These are phyloP conservation scores for Coleophora deauratella DNA, from an alignment of 2,888 invertebrate genomes.

Conservation along the genomic window DNA sequence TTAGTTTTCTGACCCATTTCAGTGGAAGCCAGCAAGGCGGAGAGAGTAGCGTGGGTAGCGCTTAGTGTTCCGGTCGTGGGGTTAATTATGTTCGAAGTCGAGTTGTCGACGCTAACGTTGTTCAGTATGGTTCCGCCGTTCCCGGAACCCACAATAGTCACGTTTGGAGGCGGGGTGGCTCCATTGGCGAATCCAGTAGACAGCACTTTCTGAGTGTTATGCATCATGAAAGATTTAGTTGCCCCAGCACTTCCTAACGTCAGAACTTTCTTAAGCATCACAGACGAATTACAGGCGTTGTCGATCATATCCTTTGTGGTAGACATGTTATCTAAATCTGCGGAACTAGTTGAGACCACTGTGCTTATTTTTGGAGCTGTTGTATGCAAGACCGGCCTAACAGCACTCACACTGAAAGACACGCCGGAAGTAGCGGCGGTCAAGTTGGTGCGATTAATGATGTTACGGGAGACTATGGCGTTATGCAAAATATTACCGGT, in stretches of 20 bases:
- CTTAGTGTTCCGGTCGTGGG: constrained; percentile 58
- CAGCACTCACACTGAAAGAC: constrained; percentile 52
- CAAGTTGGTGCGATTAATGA: constrained; percentile 50
- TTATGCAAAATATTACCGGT: constrained; percentile 68
- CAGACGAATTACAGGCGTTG: constrained; percentile 66
- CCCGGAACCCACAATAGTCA: constrained; percentile 65
- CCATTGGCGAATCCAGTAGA: constrained; percentile 65
- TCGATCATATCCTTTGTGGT: constrained; percentile 70
- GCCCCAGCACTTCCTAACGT: constrained; percentile 63
- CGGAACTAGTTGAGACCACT: constrained; percentile 37
- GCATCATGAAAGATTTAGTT: constrained; percentile 67
- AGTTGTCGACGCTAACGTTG: constrained; percentile 31
- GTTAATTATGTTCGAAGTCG: constrained; percentile 39
- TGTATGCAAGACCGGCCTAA: constrained; percentile 47
- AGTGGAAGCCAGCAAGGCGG: constrained; percentile 54
- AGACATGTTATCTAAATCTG: constrained; percentile 58
- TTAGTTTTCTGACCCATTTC: constrained; percentile 24
- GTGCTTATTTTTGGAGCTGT: constrained; percentile 52
- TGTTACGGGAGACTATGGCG: constrained; percentile 65
- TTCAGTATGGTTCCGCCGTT: constrained; percentile 41
- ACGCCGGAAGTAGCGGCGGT: constrained; percentile 41
- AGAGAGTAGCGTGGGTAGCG: constrained; percentile 65
- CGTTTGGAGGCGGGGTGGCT: constrained; percentile 58
- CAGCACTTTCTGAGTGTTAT: constrained; percentile 63
- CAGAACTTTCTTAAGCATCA: constrained; percentile 68